Conservation (phyloP, 2,797 vertebrate genomes). For the Poeciliopsis infans region DNA sequence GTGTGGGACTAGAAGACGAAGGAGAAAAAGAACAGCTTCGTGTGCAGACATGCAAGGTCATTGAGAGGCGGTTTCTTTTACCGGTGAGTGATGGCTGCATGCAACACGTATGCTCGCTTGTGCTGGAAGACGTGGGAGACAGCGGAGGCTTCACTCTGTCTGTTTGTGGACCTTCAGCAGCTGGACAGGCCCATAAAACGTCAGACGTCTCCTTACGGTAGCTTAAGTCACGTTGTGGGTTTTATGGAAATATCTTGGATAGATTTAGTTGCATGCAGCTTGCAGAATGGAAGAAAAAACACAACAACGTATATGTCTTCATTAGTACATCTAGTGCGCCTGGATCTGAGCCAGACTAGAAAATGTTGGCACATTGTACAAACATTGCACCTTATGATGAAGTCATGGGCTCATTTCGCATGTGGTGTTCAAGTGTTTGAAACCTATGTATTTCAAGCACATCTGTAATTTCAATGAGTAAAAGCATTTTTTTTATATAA, state of each 20-base stretch:
- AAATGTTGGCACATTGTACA: no score
- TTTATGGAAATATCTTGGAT: slow-evolving; percentile 54
- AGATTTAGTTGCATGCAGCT: slow-evolving; percentile 38
- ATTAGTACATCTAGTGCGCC: slow-evolving; percentile 11
- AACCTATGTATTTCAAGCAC: no score
- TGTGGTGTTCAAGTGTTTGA: no score
- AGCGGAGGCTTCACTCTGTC: slow-evolving; percentile 31
- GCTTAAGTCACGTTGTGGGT: slow-evolving; percentile 50
- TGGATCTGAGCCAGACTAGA: not conserved
- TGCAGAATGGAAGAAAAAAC: slow-evolving; percentile 3
- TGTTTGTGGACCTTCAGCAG: slow-evolving; percentile 50
- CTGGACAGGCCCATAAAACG: slow-evolving; percentile 45
- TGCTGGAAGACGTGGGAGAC: slow-evolving; percentile 31
- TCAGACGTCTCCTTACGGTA: slow-evolving; percentile 48
- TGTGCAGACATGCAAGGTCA: slow-evolving; percentile 42
- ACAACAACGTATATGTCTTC: slow-evolving; percentile 22
- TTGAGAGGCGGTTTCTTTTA: slow-evolving; percentile 9
- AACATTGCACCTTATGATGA: no score
- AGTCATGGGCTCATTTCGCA: no score
- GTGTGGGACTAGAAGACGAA: slow-evolving; percentile 24
- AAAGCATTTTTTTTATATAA: no score
- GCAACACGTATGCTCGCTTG: not conserved
- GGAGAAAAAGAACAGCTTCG: slow-evolving; percentile 12
- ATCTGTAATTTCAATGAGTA: no score
- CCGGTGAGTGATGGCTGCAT: not conserved